Percentiles rank a stretch among this genome's conserved stretches.
Conservation (phyloP, 2,797 vertebrate genomes). For the Microctenopoma stevenorrisi region DNA sequence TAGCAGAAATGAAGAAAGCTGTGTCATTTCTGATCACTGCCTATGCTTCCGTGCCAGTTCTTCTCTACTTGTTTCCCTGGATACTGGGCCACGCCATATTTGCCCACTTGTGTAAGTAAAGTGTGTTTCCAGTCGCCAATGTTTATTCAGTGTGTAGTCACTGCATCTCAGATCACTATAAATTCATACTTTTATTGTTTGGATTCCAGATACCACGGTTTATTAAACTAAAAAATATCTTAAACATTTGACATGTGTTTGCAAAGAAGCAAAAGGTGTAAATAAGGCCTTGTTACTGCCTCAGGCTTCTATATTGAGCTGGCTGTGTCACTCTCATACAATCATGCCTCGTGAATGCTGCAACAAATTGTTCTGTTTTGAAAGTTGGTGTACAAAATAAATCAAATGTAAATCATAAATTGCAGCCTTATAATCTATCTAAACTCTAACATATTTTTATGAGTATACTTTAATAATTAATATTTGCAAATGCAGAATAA, state of each 20-base stretch:
- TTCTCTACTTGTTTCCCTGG: slow-evolving; percentile 78
- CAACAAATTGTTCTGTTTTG: too few species aligned
- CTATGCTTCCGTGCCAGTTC: slow-evolving; percentile 76
- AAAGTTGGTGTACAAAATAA: too few species aligned
- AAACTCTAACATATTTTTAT: too few species aligned
- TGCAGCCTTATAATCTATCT: too few species aligned
- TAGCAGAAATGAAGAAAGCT: slow-evolving; percentile 49
- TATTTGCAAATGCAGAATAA: too few species aligned
- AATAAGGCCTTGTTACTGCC: neutral
- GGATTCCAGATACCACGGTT: neutral
- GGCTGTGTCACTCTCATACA: too few species aligned
- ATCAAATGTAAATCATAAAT: too few species aligned
- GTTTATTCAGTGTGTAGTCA: neutral
- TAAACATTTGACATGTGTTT: neutral
- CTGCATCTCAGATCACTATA: neutral
- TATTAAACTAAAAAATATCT: neutral
- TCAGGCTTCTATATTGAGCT: too few species aligned
- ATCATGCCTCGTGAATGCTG: too few species aligned
- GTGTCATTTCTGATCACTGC: slow-evolving; percentile 56
- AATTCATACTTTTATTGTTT: neutral
- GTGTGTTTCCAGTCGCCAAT: neutral
- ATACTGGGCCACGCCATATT: slow-evolving; percentile 82
- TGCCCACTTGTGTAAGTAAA: slow-evolving; percentile 87
- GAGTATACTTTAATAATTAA: too few species aligned
- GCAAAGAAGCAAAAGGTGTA: neutral